phyloP scores from a whole-genome alignment of 2,113 vertebrate genomes.

The Phodopus roborovskii region DNA sequence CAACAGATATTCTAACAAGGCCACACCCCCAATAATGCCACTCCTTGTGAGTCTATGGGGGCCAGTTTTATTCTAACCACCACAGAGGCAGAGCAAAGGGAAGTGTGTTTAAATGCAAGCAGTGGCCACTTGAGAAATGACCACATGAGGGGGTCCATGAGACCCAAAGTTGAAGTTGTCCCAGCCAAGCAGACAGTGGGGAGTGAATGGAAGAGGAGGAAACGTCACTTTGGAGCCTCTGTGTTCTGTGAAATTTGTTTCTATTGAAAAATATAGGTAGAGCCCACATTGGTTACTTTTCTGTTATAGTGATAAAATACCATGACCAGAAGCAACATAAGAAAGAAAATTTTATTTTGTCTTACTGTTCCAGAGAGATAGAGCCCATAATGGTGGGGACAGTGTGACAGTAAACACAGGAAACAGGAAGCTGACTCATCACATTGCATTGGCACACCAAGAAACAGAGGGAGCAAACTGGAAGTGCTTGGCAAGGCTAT shows the following conservation, averaged over 20 bases:
- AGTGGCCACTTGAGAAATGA: not conserved
- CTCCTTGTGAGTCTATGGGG: not conserved
- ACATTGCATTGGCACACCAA: not conserved
- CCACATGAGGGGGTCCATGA: not conserved
- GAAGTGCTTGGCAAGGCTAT: not conserved
- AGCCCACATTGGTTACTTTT: not conserved
- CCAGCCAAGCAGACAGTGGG: not conserved
- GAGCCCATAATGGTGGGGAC: not conserved
- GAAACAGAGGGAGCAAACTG: not conserved
- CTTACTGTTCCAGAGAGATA: not conserved
- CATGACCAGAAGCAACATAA: not conserved
- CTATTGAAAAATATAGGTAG: not conserved
- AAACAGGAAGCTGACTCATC: not conserved
- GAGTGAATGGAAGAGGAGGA: not conserved
- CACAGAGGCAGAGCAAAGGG: not conserved
- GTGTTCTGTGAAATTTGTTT: not conserved
- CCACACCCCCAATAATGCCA: not conserved
- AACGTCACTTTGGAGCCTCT: not conserved
- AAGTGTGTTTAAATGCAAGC: not conserved
- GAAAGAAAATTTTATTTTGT: not conserved
- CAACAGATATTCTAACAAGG: not conserved
- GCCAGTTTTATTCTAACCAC: not conserved
- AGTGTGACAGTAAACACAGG: not conserved
- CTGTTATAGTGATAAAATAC: not conserved
- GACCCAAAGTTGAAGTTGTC: not conserved